Conservation (phyloP, 2,113 vertebrate species). For the Struthidea cinerea region DNA sequence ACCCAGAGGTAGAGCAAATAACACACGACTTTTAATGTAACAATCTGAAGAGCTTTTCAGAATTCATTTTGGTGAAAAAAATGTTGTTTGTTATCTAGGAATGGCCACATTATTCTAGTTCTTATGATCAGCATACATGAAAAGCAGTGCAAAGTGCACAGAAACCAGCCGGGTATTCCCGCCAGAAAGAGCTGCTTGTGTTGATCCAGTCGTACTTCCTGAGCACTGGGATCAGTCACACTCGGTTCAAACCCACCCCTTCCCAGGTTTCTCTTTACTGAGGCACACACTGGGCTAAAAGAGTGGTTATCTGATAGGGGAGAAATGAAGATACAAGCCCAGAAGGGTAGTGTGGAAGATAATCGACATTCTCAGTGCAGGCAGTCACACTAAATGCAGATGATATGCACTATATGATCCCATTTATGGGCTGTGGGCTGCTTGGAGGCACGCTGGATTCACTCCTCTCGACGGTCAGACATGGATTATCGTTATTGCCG, state of each 20-base stretch:
- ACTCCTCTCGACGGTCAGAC: neutral
- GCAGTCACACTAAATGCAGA: conserved; percentile 26
- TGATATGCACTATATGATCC: conserved; percentile 12
- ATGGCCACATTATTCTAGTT: neutral
- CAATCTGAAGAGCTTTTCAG: neutral
- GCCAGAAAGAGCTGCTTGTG: neutral
- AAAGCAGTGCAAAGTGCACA: neutral
- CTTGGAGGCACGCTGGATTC: neutral
- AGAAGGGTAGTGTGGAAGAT: neutral
- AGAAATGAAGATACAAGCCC: neutral
- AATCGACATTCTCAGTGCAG: neutral
- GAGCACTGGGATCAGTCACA: neutral
- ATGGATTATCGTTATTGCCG: neutral
- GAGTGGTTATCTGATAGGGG: neutral
- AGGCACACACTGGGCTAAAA: neutral
- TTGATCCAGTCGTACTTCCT: too few species aligned
- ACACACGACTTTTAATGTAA: neutral
- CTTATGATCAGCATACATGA: neutral
- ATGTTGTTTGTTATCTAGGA: neutral
- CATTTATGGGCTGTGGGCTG: neutral
- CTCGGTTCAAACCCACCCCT: neutral
- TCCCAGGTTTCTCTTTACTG: neutral
- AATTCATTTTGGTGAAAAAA: neutral
- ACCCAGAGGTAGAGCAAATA: neutral
- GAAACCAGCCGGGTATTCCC: neutral